Evolutionary conservation across 2,113 vertebrate species (phyloP).

Genomic region (Heterotis niloticus): DNA sequence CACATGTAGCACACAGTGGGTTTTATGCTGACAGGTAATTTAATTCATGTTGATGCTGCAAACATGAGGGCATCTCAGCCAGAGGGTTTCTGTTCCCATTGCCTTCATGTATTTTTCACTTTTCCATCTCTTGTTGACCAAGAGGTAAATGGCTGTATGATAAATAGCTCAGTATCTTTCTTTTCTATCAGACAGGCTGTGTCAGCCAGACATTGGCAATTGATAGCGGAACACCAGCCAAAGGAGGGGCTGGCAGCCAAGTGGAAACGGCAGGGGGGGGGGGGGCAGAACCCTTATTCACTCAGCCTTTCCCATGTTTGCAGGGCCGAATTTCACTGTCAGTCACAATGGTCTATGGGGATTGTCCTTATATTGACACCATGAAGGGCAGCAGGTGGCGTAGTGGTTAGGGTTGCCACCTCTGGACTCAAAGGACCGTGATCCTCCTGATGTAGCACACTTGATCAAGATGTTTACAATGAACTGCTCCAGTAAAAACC

Average conservation of each 20-base stretch:
- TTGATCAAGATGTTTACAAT: too few relatives aligned
- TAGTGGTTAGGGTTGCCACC: too few relatives aligned
- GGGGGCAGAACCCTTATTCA: not conserved
- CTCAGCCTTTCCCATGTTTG: not conserved
- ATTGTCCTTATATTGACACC: not conserved
- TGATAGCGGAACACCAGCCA: slow-evolving; percentile 11
- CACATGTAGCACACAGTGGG: too few relatives aligned
- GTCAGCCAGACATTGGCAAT: slow-evolving; percentile 21
- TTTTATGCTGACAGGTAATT: not conserved
- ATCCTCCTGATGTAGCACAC: too few relatives aligned
- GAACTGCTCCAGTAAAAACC: too few relatives aligned
- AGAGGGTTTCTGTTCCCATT: not conserved
- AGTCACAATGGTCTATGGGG: not conserved
- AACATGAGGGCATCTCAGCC: not conserved
- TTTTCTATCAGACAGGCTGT: slow-evolving; percentile 3
- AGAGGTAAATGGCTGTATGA: not conserved
- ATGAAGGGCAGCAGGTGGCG: too few relatives aligned
- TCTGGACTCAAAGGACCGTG: too few relatives aligned
- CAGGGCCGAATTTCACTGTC: not conserved
- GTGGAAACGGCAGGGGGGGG: not conserved
- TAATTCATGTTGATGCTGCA: not conserved
- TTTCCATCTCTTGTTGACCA: not conserved
- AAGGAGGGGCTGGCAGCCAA: slow-evolving; percentile 3
- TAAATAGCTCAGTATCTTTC: not conserved
- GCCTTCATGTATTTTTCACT: not conserved